Percentiles rank a stretch among this genome's conserved stretches.
These are phyloP conservation scores for Agrochola lota DNA, from an alignment of 2,888 invertebrate genomes.

Conservation along the genomic window DNA sequence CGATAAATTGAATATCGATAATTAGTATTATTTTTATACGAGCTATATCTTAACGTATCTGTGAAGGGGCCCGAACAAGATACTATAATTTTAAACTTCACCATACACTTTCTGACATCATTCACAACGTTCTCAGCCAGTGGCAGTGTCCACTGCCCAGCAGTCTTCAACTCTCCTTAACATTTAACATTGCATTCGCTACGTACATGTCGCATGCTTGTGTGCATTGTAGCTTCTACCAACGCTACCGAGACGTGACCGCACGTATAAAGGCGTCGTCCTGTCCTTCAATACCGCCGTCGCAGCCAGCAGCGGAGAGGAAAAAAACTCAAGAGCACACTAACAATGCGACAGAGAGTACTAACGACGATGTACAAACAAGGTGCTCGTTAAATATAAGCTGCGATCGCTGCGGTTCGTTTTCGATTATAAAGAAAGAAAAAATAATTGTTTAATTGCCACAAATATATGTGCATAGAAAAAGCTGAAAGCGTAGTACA, in stretches of 20 bases:
- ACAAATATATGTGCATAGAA: background rate
- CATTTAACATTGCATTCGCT: conserved; percentile 62
- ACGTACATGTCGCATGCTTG: conserved; percentile 75
- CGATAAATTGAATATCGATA: background rate
- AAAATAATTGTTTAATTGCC: background rate
- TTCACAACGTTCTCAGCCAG: conserved; percentile 1
- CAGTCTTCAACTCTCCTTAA: conserved; percentile 36
- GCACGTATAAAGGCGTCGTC: conserved; percentile 97
- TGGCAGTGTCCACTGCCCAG: conserved; percentile 14
- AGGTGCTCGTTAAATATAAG: conserved; percentile 83
- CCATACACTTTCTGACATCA: conserved; percentile 39
- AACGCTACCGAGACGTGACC: conserved; percentile 96
- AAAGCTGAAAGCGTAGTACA: background rate
- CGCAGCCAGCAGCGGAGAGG: conserved; percentile 85
- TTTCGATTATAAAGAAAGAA: background rate
- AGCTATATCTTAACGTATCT: background rate
- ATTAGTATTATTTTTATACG: background rate
- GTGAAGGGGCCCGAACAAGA: background rate
- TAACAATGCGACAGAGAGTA: conserved; percentile 80
- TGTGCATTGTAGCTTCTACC: conserved; percentile 94
- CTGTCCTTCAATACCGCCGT: conserved; percentile 93
- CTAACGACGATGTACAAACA: conserved; percentile 86
- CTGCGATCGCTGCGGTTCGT: conserved; percentile 57
- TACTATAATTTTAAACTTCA: conserved; percentile 17
- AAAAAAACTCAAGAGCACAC: conserved; percentile 78